Percentiles rank a stretch among this genome's conserved stretches.
Evolutionary conservation across 1,140 invertebrate species (phyloP).

Genomic region (Heliconius melpomene): DNA sequence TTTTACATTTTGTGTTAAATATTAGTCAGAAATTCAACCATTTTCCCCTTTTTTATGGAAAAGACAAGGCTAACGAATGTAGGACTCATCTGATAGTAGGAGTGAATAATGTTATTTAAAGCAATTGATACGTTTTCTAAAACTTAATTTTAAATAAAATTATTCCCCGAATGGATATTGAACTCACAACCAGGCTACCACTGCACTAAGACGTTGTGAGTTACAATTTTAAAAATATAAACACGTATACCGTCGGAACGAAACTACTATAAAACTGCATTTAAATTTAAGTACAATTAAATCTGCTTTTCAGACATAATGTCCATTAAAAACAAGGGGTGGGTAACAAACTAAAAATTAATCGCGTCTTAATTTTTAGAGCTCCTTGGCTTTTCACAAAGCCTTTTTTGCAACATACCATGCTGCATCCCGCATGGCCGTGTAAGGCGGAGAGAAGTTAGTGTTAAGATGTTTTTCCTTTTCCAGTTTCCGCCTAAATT

Average conservation of each 20-base stretch:
- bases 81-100: too few relatives aligned
- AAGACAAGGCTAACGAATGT: too few relatives aligned
- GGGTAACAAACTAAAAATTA: slow-evolving; percentile 31
- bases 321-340: slow-evolving; percentile 19
- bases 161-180: background rate
- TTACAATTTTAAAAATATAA: background rate
- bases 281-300: slow-evolving; percentile 11
- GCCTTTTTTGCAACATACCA: background rate
- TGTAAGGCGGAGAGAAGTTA: background rate
- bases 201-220: too few relatives aligned
- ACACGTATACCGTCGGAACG: background rate
- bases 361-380: slow-evolving; percentile 25
- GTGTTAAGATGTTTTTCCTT: too few relatives aligned
- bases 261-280: background rate
- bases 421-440: too few relatives aligned
- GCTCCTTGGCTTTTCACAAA: background rate
- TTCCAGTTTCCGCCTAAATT: too few relatives aligned
- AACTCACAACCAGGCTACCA: background rate
- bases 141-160: too few relatives aligned
- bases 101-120: too few relatives aligned
- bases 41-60: too few relatives aligned
- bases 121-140: too few relatives aligned
- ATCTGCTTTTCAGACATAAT: background rate
- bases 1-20: too few relatives aligned
- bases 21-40: too few relatives aligned